Evolutionary conservation across 1,140 invertebrate genomes (phyloP), one percentile per base, ranked within the genome.

Genomic region (Temnothorax longispinosus): DNA sequence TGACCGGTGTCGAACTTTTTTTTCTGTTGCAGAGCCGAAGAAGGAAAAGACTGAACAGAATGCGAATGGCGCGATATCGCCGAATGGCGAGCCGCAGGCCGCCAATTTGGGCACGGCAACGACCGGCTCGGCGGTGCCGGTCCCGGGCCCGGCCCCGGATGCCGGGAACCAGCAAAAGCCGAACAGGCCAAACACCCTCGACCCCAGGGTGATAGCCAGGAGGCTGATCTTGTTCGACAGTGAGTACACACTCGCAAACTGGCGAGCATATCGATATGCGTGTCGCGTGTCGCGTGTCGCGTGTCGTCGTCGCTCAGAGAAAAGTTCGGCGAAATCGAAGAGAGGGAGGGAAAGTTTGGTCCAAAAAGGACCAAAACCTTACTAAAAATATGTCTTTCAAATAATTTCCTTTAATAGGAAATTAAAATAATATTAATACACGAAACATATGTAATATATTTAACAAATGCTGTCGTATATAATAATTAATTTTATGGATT

Each of bases 1-100:
- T 90, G 88, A 90, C 80, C 54, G 72, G 89, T 80, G 54, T 56
- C 56, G 86, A 58, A 74, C 58, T 86, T 89, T 87, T 90, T 90
- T 92, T 93, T 95, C 92, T 91, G 93, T 97, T 96, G 80, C 97
- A 98, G 97, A 98, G 96, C 97, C 97, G 96, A 98, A 98, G 96
- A 98, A 98, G 97, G 97, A 98, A 96, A 98, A 98, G 96, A 97
- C 97, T 97, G 98, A 98, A 96, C 97, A 97, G 96, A 97, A 96
- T 95, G 95, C 95, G 93, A 97, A 97, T 96, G 96, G 96, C 92
- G 95, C 96, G 90, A 94, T 97, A 92, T 96, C 96, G 92, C 95
- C 96, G 85, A 96, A 95, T 92, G 96, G 95, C 90, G 96, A 96
- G 76, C 95, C 95, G 86, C 95, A 95, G 86, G 94, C 94, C 92